These are phyloP conservation scores for Excalfactoria chinensis DNA, from an alignment of 2,113 vertebrate species.

Conservation along the genomic window DNA sequence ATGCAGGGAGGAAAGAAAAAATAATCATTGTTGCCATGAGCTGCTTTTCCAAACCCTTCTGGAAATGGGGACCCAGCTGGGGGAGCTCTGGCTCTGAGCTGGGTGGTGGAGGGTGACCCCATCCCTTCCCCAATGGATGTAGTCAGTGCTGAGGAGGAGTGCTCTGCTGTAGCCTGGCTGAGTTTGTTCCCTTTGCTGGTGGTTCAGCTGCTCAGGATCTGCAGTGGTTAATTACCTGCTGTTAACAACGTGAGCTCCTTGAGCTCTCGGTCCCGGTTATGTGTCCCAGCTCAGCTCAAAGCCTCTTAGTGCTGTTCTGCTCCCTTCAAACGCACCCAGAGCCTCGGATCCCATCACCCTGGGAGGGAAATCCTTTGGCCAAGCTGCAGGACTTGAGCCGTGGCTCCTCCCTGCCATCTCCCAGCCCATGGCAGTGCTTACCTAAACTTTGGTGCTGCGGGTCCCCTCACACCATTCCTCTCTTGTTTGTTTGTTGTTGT, in stretches of 20 bases:
- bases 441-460: neutral
- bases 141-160: neutral
- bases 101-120: neutral
- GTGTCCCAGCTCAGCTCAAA: neutral
- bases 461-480: neutral
- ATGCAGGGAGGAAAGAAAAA: neutral
- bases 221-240: constrained; percentile 51
- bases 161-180: neutral
- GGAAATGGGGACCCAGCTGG: neutral
- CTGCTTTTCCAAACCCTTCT: neutral
- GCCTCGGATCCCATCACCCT: neutral
- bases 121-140: accelerated
- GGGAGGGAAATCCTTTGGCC: neutral
- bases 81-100: neutral
- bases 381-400: neutral
- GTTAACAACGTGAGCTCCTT: constrained; percentile 18
- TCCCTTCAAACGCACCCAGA: neutral
- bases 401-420: neutral
- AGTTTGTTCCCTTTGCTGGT: neutral
- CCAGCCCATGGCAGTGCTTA: neutral
- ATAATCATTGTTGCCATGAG: no score
- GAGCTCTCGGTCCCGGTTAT: neutral
- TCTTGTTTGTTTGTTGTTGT: neutral
- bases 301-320: neutral
- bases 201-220: constrained; percentile 47